Evolutionary conservation across 37 sponge, comb jelly and placozoan genomes (phyloP).

Genomic region (Axinella damicornis): DNA sequence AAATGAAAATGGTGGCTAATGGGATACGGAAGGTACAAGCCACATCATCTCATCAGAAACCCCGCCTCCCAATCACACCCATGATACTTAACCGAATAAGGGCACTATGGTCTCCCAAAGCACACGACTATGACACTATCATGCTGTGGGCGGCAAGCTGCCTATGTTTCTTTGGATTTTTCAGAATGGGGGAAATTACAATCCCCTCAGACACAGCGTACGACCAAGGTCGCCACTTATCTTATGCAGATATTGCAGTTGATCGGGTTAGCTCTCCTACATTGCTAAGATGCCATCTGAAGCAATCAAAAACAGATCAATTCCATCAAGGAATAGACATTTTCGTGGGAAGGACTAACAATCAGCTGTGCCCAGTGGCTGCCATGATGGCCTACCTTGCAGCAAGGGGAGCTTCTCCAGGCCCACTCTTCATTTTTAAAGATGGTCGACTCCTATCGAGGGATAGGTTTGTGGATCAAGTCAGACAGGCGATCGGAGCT

Average conservation of each 20-base stretch:
- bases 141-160: slow-evolving; percentile 41
- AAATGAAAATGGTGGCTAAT: background rate
- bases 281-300: background rate
- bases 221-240: background rate
- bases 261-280: background rate
- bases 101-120: background rate
- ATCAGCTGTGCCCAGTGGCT: slow-evolving; percentile 20
- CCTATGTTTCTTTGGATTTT: slow-evolving; percentile 41
- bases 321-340: slow-evolving; percentile 25
- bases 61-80: slow-evolving; percentile 38
- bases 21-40: background rate
- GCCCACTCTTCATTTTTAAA: slow-evolving; percentile 18
- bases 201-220: background rate
- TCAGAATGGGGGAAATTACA: slow-evolving; percentile 33
- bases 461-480: slow-evolving; percentile 5
- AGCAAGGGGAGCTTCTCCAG: background rate
- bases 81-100: slow-evolving; percentile 1
- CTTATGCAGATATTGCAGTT: background rate
- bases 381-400: slow-evolving; percentile 6
- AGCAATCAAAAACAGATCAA: slow-evolving; percentile 30
- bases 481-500: slow-evolving; percentile 4
- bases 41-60: background rate
- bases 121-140: background rate
- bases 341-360: slow-evolving; percentile 9
- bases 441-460: slow-evolving; percentile 8